A percentile compares a stretch with the other conserved stretches of the same genome.
Conservation (phyloP, 2,888 invertebrate species). For the Xanthorhoe designata region DNA sequence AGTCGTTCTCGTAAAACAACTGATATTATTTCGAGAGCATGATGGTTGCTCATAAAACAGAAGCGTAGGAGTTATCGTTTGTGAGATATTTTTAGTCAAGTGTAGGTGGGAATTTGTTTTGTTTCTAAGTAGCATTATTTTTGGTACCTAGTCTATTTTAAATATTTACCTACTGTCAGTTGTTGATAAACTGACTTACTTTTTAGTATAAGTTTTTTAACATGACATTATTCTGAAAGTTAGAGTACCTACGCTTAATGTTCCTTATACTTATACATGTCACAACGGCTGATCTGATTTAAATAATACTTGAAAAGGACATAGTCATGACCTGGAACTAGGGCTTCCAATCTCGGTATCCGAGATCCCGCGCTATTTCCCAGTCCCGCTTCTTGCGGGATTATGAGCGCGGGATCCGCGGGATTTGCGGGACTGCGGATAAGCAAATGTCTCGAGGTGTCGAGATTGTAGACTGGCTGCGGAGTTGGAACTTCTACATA, state of each 20-base stretch:
- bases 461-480: too few relatives aligned
- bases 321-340: not conserved
- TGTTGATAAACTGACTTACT: too few relatives aligned
- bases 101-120: not conserved
- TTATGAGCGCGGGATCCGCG: too few relatives aligned
- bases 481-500: too few relatives aligned
- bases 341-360: too few relatives aligned
- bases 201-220: not conserved
- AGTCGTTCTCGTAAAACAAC: conserved; percentile 28
- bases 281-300: not conserved
- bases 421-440: too few relatives aligned
- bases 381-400: too few relatives aligned
- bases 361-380: too few relatives aligned
- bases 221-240: not conserved
- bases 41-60: conserved; percentile 45
- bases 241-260: not conserved
- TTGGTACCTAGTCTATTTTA: not conserved
- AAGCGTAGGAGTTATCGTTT: conserved; percentile 45
- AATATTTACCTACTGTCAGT: not conserved
- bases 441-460: too few relatives aligned
- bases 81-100: conserved; percentile 29
- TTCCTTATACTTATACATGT: not conserved
- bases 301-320: not conserved
- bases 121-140: not conserved
- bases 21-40: conserved; percentile 46